Percentiles rank a stretch among this genome's conserved stretches.
Conservation (phyloP, 2,113 vertebrate genomes). For the Lamprologus sp. region DNA sequence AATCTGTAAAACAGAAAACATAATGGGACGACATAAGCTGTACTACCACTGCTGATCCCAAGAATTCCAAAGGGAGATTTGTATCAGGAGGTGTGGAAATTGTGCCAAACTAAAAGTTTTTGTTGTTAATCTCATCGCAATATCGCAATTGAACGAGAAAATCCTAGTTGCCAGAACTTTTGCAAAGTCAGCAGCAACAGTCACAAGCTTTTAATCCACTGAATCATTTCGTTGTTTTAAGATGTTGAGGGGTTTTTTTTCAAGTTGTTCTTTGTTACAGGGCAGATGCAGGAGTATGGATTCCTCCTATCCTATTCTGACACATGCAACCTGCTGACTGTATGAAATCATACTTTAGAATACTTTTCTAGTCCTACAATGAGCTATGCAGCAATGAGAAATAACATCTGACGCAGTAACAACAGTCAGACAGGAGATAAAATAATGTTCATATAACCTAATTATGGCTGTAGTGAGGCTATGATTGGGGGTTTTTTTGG, state of each 20-base stretch:
- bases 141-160: background rate
- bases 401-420: background rate
- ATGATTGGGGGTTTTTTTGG: background rate
- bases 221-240: background rate
- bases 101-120: background rate
- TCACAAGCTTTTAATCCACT: background rate
- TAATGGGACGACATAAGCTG: background rate
- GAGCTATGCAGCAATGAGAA: background rate
- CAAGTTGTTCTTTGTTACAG: background rate
- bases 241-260: rapidly evolving
- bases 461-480: background rate
- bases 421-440: background rate
- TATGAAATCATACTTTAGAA: background rate
- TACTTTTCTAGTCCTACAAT: background rate
- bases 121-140: background rate
- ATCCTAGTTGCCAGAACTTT: background rate
- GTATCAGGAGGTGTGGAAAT: background rate
- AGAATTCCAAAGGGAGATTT: background rate
- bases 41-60: background rate
- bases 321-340: background rate
- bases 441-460: background rate
- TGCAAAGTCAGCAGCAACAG: background rate
- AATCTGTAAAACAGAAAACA: background rate
- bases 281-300: background rate
- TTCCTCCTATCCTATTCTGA: background rate